Conservation (phyloP, 53 echinoderm and acorn worm species). For the Temnopleurus reevesii region DNA sequence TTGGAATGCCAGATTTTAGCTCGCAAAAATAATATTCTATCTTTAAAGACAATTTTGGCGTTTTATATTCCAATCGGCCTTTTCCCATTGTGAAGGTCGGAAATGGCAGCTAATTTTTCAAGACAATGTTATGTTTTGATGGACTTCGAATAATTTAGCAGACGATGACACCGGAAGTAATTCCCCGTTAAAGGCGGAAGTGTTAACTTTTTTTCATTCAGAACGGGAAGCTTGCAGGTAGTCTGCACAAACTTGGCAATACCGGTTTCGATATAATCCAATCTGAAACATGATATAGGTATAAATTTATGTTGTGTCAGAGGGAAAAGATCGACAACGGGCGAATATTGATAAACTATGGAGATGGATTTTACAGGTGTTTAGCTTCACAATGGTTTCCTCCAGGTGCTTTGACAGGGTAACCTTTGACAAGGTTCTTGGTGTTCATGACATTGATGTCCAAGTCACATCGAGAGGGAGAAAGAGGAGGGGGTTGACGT, state of each 20-base stretch:
- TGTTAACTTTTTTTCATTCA: neutral
- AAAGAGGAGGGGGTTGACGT: too few species aligned
- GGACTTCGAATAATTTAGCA: neutral
- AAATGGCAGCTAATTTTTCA: conserved; percentile 20
- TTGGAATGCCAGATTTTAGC: too few species aligned
- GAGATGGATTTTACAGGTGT: neutral
- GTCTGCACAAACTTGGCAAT: conserved; percentile 18
- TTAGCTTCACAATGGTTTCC: conserved; percentile 3
- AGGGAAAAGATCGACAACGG: neutral
- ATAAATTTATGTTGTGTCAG: conserved; percentile 20
- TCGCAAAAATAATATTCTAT: too few species aligned
- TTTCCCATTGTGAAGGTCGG: neutral
- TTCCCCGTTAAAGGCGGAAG: neutral
- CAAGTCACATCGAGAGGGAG: too few species aligned
- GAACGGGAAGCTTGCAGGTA: neutral
- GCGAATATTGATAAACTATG: conserved; percentile 12
- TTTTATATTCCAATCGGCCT: neutral
- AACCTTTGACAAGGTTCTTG: neutral
- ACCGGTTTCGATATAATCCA: conserved; percentile 3
- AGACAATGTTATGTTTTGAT: conserved; percentile 33
- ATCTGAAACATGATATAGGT: neutral
- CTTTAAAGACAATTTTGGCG: neutral
- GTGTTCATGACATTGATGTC: conserved; percentile 21
- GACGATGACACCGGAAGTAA: neutral
- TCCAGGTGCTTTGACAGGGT: neutral